phyloP scores from a whole-genome alignment of 2,113 vertebrate species.

The human region GRCh38 chr5:153664501-153665000 shows the following conservation, averaged over 20 bases:
- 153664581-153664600: neutral
- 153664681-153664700: neutral
- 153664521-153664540: neutral
- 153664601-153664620: neutral
- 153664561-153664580: neutral
- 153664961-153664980: neutral
- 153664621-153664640: neutral
- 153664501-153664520: neutral
- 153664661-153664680: neutral
- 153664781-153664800: neutral
- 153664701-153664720: neutral
- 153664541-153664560: neutral
- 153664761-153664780: neutral
- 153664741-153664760: neutral
- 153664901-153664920: neutral
- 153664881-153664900: neutral
- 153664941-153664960: neutral
- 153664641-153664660: neutral
- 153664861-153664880: neutral
- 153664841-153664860: neutral
- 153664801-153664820: neutral
- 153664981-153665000: neutral
- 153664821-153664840: neutral
- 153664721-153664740: neutral
- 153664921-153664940: neutral